Conservation (phyloP, 2,888 invertebrate species). For the Cosmia trapezina region DNA sequence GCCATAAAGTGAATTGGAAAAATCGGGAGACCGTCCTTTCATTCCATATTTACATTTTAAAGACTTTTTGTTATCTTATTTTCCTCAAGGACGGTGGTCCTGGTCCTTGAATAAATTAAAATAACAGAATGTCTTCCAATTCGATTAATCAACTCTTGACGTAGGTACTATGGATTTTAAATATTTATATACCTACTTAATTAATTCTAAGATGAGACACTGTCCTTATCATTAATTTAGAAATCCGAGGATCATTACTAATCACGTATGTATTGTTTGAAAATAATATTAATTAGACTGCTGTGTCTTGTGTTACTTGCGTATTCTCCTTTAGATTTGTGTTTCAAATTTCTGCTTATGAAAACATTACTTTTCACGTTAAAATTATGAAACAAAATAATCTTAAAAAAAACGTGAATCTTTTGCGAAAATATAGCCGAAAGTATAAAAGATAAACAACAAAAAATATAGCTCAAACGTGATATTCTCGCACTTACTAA, state of each 20-base stretch:
- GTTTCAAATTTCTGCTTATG: neutral
- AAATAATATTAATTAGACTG: neutral
- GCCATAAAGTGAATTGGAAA: constrained; percentile 53
- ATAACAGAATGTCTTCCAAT: constrained; percentile 38
- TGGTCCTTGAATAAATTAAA: constrained; percentile 51
- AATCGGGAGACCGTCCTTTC: constrained; percentile 43
- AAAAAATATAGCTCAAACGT: constrained; percentile 41
- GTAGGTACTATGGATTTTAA: constrained; percentile 1
- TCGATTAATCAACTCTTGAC: constrained; percentile 22
- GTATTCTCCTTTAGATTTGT: neutral
- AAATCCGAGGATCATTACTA: neutral
- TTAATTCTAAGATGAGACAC: neutral
- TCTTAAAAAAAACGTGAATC: neutral
- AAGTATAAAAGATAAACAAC: constrained; percentile 18
- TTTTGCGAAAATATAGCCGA: neutral
- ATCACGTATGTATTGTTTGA: constrained; percentile 3
- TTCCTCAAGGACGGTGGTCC: constrained; percentile 37
- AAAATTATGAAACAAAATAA: constrained; percentile 3
- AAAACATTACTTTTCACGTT: neutral
- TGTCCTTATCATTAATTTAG: neutral
- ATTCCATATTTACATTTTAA: constrained; percentile 58
- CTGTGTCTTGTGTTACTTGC: neutral
- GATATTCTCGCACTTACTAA: constrained; percentile 23
- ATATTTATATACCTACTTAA: constrained; percentile 14
- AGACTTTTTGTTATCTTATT: constrained; percentile 57